phyloP scores from a whole-genome alignment of 2,113 vertebrate species.

The Leptocoma aspasia region DNA sequence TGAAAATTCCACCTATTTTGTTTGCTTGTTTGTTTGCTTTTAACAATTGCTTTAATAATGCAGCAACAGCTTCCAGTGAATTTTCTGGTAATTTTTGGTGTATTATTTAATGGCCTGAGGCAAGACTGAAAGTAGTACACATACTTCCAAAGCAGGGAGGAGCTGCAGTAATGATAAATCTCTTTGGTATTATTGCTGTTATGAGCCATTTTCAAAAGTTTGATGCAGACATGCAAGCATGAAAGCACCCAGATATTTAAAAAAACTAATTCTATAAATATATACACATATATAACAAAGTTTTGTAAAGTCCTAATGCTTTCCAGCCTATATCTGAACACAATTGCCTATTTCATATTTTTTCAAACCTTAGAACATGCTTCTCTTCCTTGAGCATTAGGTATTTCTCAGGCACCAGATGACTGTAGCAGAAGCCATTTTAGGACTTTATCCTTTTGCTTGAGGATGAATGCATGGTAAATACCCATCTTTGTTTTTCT shows the following conservation, averaged over 20 bases:
- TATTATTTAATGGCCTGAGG: conserved; percentile 12
- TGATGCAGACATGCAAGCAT: neutral
- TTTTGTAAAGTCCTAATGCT: neutral
- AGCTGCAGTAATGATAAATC: neutral
- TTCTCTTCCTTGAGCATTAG: neutral
- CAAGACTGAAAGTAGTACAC: neutral
- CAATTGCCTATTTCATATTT: neutral
- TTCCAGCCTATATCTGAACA: neutral
- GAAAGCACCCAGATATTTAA: neutral
- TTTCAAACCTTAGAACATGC: neutral
- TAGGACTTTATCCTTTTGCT: neutral
- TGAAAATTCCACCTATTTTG: neutral
- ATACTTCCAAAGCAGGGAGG: neutral
- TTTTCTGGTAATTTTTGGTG: conserved; percentile 33
- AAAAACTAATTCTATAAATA: neutral
- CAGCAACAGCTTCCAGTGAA: neutral
- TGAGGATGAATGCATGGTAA: neutral
- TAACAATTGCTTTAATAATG: neutral
- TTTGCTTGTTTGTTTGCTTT: neutral
- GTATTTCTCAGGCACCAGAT: neutral
- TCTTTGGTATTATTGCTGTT: neutral
- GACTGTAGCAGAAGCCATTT: neutral
- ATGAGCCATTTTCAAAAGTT: conserved; percentile 27
- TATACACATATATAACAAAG: neutral
- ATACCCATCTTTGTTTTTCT: neutral